Evolutionary conservation across 1,140 invertebrate genomes (phyloP).

Genomic region (Hypsibius dujardini): DNA sequence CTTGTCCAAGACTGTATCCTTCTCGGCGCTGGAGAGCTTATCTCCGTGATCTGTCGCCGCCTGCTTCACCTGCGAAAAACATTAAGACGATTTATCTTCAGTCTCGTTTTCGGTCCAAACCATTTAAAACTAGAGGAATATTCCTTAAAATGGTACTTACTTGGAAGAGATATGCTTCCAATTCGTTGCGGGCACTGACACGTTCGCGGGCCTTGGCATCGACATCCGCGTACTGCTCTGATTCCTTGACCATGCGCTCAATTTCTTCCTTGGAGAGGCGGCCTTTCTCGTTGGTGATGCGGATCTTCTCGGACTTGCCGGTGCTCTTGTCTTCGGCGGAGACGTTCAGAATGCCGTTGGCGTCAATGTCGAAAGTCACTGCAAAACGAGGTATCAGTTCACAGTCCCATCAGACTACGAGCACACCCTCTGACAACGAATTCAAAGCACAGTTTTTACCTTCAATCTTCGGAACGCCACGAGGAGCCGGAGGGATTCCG

Average conservation of each 20-base stretch:
- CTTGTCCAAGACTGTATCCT: constrained; percentile 38
- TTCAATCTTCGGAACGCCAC: constrained; percentile 85
- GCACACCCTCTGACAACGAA: no score
- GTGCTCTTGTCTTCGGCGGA: constrained; percentile 20
- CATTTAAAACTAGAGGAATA: no score
- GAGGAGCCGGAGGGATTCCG: constrained; percentile 79
- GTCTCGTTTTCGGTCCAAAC: no score
- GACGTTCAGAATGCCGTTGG: constrained; percentile 35
- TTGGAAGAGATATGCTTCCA: constrained; percentile 27
- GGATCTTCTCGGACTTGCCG: constrained; percentile 29
- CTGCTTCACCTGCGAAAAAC: no score
- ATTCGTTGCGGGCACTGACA: constrained; percentile 29
- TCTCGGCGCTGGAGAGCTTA: constrained; percentile 43
- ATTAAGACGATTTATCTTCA: no score
- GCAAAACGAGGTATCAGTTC: constrained; percentile 42
- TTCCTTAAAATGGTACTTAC: no score
- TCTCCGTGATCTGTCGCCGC: constrained; percentile 29
- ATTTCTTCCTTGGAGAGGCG: constrained; percentile 42
- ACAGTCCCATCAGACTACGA: no score
- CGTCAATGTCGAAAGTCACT: constrained; percentile 44
- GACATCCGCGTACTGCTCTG: constrained; percentile 38
- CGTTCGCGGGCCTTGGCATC: constrained; percentile 30
- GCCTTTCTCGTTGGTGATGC: constrained; percentile 36
- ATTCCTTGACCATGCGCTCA: constrained; percentile 44
- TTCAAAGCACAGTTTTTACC: no score